Evolutionary conservation across 2,797 vertebrate genomes (phyloP), one percentile per base, ranked within the genome.

Genomic region (Arctocebus calabarensis): DNA sequence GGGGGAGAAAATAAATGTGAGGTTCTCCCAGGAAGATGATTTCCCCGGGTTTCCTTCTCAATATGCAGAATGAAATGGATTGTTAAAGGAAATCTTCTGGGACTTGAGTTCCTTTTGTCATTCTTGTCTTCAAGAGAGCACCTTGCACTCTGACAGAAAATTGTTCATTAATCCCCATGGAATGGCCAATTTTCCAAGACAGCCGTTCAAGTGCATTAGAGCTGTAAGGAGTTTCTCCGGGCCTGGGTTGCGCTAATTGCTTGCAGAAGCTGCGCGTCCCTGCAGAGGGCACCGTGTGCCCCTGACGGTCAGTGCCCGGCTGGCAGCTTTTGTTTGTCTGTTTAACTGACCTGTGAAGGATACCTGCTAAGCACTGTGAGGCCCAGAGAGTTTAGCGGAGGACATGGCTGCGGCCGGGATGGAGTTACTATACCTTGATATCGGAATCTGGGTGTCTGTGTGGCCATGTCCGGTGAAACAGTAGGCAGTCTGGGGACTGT

Each of bases 121-220:
- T 93, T 97, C 57, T 74, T 97, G 97, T 95, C 97, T 98, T 94
- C 92, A 11, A 94, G 94, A 94, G 62, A 37, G 90, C 91, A 94
- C 96, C 95, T 96, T 94, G 92, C 71, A 64, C 95, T 96, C 94
- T 97, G 98, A 97, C 95, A 97, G 98, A 96, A 97, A 97, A 97
- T 96, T 96, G 96, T 95, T 98, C 95, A 91, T 97, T 97, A 98
- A 97, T 98, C 97, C 97, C 97, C 66, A 73, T 61, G 70, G 97
- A 98, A 95, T 93, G 97, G 94, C 95, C 92, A 94, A 22, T 97
- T 98, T 98, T 96, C 98, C 95, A 85, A 77, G 52, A 90, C 23
- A 97, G 84, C 93, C 95, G 82, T 81, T 98, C 97, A 97, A 62
- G 97, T 94, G 91, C 86, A 74, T 71, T 92, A 62, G 85, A 91